These are phyloP conservation scores for Tauraco erythrolophus DNA, from an alignment of 2,113 vertebrate species.

Conservation along the genomic window DNA sequence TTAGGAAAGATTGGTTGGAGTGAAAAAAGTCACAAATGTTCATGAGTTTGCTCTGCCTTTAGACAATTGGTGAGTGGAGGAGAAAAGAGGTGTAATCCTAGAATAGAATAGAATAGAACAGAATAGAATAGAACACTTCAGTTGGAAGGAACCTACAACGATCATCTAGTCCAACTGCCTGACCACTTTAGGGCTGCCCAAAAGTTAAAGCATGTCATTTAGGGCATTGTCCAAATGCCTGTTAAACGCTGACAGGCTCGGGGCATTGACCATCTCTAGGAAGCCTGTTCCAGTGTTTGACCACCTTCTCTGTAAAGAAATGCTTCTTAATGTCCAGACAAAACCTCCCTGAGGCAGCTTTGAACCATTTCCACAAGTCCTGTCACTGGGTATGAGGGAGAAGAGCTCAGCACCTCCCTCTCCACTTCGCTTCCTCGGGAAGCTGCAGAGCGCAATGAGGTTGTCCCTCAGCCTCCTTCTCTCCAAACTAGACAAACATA, in stretches of 20 bases:
- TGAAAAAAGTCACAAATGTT: background rate
- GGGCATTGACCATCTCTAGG: background rate
- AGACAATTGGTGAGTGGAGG: background rate
- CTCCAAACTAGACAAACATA: background rate
- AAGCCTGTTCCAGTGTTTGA: background rate
- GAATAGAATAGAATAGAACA: background rate
- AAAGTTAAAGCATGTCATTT: background rate
- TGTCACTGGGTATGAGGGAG: too few relatives aligned
- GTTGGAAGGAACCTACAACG: background rate
- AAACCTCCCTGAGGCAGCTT: too few relatives aligned
- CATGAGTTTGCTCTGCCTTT: background rate
- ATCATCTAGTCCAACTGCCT: background rate
- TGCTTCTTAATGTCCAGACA: background rate
- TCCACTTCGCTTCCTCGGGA: too few relatives aligned
- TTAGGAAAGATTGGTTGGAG: background rate
- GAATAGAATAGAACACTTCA: background rate
- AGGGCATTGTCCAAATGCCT: background rate
- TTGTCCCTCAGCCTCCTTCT: background rate
- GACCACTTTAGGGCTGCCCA: background rate
- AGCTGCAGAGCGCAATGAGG: too few relatives aligned
- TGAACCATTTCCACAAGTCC: too few relatives aligned
- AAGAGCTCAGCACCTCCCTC: too few relatives aligned
- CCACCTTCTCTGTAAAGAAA: background rate
- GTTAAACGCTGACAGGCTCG: background rate
- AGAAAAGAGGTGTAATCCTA: background rate